Base-by-base conservation (phyloP, 2,888 invertebrate genomes). In the Periphyllus acericola region DNA sequence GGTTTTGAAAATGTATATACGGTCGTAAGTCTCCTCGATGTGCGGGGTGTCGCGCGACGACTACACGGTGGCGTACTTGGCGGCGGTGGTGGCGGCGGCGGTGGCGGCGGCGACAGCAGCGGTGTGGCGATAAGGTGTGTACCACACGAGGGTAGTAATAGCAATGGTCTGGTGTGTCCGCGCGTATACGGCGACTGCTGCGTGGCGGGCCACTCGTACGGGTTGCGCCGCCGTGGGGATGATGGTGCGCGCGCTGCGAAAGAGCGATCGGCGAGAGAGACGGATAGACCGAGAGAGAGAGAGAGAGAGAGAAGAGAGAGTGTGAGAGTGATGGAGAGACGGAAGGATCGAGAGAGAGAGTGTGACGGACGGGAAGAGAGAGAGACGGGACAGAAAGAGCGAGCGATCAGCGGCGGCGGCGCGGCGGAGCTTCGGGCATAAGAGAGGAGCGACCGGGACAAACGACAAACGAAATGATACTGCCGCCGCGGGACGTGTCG, bases 151-250 rank as follows among this genome's bases (percentile, higher is more conserved):
- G 78, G 55, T 78, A 55, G 46, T 32, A n/a, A 34, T 78, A 14
- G 78, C 78, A 78, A 55, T 78, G 78, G 78, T 34, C 55, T 55
- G 60, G 66, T n/a, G 46, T 46, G 66, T 66, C 66, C 66, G 66
- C 66, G 66, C n/a, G 25, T 60, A 25, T 25, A 9, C 66, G 60
- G 1, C 66, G 66, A n/a, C 60, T 60, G 66, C 25, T 66, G 66
- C n/a, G 66, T 66, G 66, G 66, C 66, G 66, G n/a, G 25, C 66
- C 66, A 66, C 66, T 66, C 66, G 66, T 66, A 66, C 66, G 66
- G 66, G 66, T 66, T 66, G 66, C 66, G 66, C 66, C 66, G n/a
- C 66, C 66, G 25, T 25, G 66, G 25, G 66, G 66, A 6, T 1
- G 3, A 9, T n/a, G 66, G 21, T 66, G 66, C 66, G 66, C 66